Conservation (phyloP, 92 coral and sea anemone species). For the Diadumene lineata region DNA sequence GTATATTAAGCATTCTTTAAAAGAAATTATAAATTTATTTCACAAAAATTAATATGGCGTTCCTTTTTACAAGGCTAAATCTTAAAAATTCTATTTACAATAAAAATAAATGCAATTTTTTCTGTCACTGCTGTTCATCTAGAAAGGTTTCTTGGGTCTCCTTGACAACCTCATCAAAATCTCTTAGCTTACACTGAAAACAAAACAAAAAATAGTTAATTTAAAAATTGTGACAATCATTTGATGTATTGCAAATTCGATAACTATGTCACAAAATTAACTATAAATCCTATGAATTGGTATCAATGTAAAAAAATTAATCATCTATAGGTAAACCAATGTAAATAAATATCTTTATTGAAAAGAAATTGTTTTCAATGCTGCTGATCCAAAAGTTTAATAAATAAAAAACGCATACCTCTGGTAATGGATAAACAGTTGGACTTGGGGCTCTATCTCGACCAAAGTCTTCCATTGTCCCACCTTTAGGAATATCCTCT, state of each 20-base stretch:
- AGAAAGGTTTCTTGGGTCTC: conserved; percentile 91
- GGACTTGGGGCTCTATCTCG: conserved; percentile 92
- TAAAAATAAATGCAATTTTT: background rate
- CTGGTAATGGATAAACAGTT: conserved; percentile 87
- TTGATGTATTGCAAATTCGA: too few species aligned
- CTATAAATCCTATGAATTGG: too few species aligned
- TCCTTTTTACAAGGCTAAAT: background rate
- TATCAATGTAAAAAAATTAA: too few species aligned
- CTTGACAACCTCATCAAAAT: conserved; percentile 62
- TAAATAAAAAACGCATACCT: conserved; percentile 42
- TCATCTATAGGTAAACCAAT: background rate
- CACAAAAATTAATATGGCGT: background rate
- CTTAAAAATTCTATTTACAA: conserved; percentile 1
- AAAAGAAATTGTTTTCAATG: background rate
- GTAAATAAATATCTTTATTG: background rate
- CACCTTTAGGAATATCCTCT: conserved; percentile 94
- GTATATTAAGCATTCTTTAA: too few species aligned
- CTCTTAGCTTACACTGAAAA: conserved; percentile 77
- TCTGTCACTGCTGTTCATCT: conserved; percentile 50
- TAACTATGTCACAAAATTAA: too few species aligned
- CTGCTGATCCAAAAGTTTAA: background rate
- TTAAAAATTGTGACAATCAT: too few species aligned
- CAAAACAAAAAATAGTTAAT: too few species aligned
- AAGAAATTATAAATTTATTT: too few species aligned
- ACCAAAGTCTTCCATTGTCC: conserved; percentile 99